Evolutionary conservation across 2,888 invertebrate species (phyloP).

Genomic region (Aphidius colemani): DNA sequence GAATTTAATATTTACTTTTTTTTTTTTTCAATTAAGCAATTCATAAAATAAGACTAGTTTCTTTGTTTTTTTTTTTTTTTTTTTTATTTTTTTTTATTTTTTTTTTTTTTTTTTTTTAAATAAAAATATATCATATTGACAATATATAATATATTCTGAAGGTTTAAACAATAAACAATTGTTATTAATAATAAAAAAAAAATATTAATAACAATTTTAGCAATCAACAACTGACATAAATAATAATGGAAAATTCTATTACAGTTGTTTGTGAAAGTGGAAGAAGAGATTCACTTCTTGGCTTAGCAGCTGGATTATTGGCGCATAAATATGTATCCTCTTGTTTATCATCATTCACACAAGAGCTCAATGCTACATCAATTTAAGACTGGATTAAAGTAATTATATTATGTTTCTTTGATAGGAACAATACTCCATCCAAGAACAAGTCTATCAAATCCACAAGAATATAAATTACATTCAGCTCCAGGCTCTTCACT

Average conservation of each 20-base stretch:
- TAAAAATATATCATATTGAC: too few species aligned
- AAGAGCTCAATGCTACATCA: conserved; percentile 40
- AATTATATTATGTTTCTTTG: conserved; percentile 64
- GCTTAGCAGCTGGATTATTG: conserved; percentile 50
- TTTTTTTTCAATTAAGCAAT: too few species aligned
- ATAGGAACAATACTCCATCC: conserved; percentile 88
- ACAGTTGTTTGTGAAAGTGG: conserved; percentile 66
- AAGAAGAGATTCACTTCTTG: conserved; percentile 56
- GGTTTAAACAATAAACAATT: too few species aligned
- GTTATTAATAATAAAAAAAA: too few species aligned
- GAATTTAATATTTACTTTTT: too few species aligned
- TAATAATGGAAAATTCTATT: conserved; percentile 30
- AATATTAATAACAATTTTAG: too few species aligned
- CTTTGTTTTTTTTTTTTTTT: too few species aligned
- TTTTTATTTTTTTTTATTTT: too few species aligned
- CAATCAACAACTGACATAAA: not conserved
- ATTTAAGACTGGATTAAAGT: conserved; percentile 31
- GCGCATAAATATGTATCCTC: conserved; percentile 49
- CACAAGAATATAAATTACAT: conserved; percentile 91
- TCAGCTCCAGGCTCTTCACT: conserved; percentile 74
- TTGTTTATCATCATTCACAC: conserved; percentile 38
- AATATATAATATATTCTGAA: too few species aligned
- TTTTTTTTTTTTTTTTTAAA: too few species aligned
- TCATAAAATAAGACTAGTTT: too few species aligned
- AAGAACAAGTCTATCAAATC: conserved; percentile 93